phyloP scores from a whole-genome alignment of 1,140 invertebrate species.

The Tetramorium parvispinum region DNA sequence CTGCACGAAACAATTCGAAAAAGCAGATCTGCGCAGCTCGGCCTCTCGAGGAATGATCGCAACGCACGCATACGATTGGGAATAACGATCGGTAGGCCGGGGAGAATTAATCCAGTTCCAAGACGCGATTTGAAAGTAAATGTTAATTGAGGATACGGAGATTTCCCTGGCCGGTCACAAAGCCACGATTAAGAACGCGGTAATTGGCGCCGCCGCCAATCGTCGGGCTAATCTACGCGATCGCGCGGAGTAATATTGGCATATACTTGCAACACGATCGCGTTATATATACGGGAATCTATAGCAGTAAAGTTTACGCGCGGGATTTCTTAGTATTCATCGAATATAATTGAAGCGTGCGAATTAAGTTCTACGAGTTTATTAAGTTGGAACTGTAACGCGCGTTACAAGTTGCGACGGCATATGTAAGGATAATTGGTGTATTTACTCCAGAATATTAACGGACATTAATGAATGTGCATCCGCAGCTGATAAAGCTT shows the following conservation, averaged over 20 bases:
- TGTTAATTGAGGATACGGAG: constrained; percentile 45
- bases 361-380: constrained; percentile 24
- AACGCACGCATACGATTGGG: neutral
- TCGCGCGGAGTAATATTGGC: constrained; percentile 33
- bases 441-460: neutral
- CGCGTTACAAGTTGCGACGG: neutral
- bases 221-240: constrained; percentile 36
- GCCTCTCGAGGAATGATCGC: neutral
- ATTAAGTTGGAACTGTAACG: constrained; percentile 13
- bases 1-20: neutral
- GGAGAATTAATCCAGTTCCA: constrained; percentile 39
- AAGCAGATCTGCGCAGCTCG: neutral
- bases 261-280: constrained; percentile 45
- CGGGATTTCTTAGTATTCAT: constrained; percentile 34
- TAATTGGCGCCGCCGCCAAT: constrained; percentile 36
- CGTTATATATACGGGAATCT: constrained; percentile 14
- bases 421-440: neutral
- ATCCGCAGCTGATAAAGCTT: neutral
- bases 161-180: constrained; percentile 33
- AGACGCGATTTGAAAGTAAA: constrained; percentile 48
- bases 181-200: constrained; percentile 52
- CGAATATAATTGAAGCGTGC: constrained; percentile 41
- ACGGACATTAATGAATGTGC: neutral
- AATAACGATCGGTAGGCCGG: constrained; percentile 17
- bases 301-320: constrained; percentile 1